A percentile compares a stretch with the other conserved stretches of the same genome.
Conservation (phyloP, 2,888 invertebrate genomes). For the Allolobophora icterica region DNA sequence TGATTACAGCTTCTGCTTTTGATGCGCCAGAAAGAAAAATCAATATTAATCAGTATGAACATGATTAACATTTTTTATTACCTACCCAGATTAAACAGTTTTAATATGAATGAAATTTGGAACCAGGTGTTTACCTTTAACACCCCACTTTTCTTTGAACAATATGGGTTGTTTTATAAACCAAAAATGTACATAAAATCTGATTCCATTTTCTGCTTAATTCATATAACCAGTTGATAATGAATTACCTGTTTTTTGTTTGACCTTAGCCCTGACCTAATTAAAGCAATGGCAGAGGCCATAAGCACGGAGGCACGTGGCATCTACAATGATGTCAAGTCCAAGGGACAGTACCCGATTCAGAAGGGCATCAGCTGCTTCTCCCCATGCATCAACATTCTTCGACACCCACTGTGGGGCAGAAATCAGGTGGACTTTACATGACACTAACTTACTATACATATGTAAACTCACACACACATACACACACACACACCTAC, state of each 20-base stretch:
- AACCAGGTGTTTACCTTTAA: no score
- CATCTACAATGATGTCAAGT: conserved; percentile 34
- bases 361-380: conserved; percentile 57
- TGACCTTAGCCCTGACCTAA: conserved; percentile 29
- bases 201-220: not conserved
- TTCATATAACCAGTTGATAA: not conserved
- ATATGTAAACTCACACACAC: not conserved
- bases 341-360: conserved; percentile 41
- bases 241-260: not conserved
- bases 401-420: conserved; percentile 65
- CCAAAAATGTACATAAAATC: not conserved
- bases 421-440: conserved; percentile 57
- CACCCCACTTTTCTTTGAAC: no score
- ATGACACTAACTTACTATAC: not conserved
- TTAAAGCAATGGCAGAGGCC: conserved; percentile 45
- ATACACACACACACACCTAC: not conserved
- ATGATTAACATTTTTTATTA: no score
- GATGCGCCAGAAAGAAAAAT: no score
- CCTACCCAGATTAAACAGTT: no score
- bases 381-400: conserved; percentile 62
- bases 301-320: conserved; percentile 50
- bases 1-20: no score
- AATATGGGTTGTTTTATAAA: not conserved
- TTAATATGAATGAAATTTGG: no score
- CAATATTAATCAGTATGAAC: no score